A percentile compares a stretch with the other conserved stretches of the same genome.
phyloP scores from a whole-genome alignment of 2,797 vertebrate species.

The Gambelia wislizenii region DNA sequence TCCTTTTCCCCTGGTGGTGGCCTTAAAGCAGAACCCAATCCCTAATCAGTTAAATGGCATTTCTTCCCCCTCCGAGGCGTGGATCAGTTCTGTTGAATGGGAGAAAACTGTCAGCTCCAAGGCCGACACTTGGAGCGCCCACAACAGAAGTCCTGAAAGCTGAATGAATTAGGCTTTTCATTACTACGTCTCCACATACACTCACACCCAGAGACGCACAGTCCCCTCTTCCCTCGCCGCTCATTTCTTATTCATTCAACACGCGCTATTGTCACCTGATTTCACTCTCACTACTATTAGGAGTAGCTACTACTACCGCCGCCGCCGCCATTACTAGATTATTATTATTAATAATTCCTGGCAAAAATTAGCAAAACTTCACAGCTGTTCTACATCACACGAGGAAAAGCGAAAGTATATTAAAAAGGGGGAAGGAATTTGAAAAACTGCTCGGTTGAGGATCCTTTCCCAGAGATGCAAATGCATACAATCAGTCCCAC shows the following conservation, averaged over 20 bases:
- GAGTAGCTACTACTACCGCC: constrained; percentile 41
- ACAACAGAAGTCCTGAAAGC: constrained; percentile 83
- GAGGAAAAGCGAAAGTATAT: not conserved
- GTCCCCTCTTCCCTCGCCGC: constrained; percentile 61
- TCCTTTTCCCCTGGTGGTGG: constrained; percentile 80
- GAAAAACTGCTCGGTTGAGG: not conserved
- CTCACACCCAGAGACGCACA: not conserved
- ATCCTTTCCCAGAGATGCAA: not conserved
- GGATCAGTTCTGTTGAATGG: constrained; percentile 80
- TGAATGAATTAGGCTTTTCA: constrained; percentile 84
- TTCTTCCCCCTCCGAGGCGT: constrained; percentile 75
- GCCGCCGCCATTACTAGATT: not conserved
- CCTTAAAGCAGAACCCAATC: constrained; percentile 83
- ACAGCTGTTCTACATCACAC: not conserved
- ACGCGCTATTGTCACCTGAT: constrained; percentile 80
- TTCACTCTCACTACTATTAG: constrained; percentile 73
- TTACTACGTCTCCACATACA: constrained; percentile 70
- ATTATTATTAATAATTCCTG: no score
- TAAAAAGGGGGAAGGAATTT: not conserved
- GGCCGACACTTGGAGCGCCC: constrained; percentile 77
- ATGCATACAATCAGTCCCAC: no score
- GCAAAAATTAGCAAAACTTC: constrained; percentile 51
- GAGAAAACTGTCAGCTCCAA: constrained; percentile 81
- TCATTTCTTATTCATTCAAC: constrained; percentile 83
- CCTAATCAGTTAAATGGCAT: constrained; percentile 75